These are phyloP conservation scores for Buceros bicornis DNA, from an alignment of 2,797 vertebrate genomes.

Conservation along the genomic window DNA sequence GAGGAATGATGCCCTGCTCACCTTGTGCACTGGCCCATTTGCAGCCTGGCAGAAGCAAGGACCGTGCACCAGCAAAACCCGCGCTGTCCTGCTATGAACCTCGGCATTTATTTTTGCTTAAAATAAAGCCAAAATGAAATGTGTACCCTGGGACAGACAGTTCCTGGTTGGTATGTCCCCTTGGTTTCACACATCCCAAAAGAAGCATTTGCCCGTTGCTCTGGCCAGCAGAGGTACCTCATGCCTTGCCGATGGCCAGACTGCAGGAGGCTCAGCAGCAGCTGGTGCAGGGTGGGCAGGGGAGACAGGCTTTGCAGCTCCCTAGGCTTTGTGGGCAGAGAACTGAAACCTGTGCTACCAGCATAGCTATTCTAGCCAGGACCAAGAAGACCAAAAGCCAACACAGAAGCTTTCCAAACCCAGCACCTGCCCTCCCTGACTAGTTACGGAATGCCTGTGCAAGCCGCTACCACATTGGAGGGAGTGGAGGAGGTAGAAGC, in stretches of 20 bases:
- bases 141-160: background rate
- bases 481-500: background rate
- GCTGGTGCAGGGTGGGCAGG: too few species aligned
- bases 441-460: accelerated
- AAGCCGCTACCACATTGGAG: accelerated
- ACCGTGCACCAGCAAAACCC: accelerated
- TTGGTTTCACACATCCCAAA: accelerated
- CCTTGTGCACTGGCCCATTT: accelerated
- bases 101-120: background rate
- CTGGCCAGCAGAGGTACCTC: background rate
- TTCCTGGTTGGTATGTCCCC: background rate
- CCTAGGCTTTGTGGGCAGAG: background rate
- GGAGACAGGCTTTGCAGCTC: background rate
- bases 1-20: background rate
- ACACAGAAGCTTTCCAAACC: background rate
- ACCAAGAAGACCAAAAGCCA: background rate
- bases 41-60: background rate
- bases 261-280: accelerated
- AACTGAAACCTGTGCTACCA: background rate
- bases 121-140: background rate
- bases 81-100: background rate
- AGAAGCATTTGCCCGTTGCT: accelerated
- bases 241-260: background rate
- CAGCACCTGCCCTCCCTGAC: background rate
- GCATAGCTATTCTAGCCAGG: background rate